A percentile compares a stretch with the other conserved stretches of the same genome.
phyloP scores from a whole-genome alignment of 2,113 vertebrate genomes.

The Chroicocephalus ridibundus region DNA sequence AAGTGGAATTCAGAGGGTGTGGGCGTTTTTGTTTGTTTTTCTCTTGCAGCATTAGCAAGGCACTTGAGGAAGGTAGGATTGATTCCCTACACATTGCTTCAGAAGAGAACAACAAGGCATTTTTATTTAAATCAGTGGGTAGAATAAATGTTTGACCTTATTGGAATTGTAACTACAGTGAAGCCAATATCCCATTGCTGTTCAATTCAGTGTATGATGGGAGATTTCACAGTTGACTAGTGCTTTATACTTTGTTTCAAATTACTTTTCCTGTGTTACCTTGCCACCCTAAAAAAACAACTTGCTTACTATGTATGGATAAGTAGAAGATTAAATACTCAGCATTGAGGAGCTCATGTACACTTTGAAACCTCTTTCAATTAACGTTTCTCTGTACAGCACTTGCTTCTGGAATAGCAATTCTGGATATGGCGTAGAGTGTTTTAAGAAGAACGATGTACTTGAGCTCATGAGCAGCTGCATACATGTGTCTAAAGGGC shows the following conservation, averaged over 20 bases:
- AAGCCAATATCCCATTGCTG: slow-evolving; percentile 20
- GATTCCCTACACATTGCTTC: not conserved
- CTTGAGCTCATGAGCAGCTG: not conserved
- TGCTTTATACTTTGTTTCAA: slow-evolving; percentile 50
- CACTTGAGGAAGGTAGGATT: not conserved
- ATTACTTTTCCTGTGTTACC: slow-evolving; percentile 33
- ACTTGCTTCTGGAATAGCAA: not conserved
- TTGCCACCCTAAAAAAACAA: slow-evolving; percentile 2
- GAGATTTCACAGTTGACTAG: slow-evolving; percentile 63
- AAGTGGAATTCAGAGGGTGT: not conserved
- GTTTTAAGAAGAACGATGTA: not conserved
- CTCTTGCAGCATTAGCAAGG: not conserved
- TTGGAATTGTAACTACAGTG: slow-evolving; percentile 8
- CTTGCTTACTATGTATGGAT: not conserved
- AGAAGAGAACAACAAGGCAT: not conserved
- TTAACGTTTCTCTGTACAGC: not conserved
- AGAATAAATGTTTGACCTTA: slow-evolving; percentile 54
- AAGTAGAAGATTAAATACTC: not conserved
- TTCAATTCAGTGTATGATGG: slow-evolving; percentile 52
- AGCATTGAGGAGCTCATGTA: not conserved
- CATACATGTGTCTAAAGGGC: not conserved
- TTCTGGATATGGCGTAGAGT: not conserved
- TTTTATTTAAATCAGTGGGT: slow-evolving; percentile 62
- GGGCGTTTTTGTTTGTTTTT: not conserved
- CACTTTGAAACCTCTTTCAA: not conserved